Evolutionary conservation across 35 echinoderm and acorn worm genomes (phyloP).

Genomic region (Apostichopus californicus): DNA sequence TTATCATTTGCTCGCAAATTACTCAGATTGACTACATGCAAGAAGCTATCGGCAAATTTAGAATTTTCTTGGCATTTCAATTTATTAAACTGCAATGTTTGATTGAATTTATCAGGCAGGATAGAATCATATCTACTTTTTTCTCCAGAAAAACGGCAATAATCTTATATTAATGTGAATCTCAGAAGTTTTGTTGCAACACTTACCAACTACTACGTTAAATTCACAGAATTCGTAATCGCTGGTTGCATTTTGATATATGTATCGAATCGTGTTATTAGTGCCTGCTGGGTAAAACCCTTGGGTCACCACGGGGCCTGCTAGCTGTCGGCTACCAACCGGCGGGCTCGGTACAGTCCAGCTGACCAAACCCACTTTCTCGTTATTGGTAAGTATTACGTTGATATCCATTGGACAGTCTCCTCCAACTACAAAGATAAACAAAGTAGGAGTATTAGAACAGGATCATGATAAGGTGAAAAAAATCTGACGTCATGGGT

Average conservation of each 20-base stretch:
- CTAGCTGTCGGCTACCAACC: not conserved
- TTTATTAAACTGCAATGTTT: too few species aligned
- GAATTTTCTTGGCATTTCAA: too few species aligned
- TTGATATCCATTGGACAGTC: constrained; percentile 26
- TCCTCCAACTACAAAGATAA: not conserved
- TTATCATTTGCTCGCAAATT: too few species aligned
- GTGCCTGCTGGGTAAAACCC: constrained; percentile 24
- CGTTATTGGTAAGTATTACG: not conserved
- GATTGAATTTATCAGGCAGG: too few species aligned
- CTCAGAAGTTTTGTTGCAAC: not conserved
- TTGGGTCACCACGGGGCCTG: not conserved
- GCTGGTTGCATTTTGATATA: not conserved
- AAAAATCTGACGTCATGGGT: not conserved
- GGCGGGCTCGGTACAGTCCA: constrained; percentile 1
- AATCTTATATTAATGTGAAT: too few species aligned
- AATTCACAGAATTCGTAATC: constrained; percentile 9
- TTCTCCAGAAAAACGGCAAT: too few species aligned
- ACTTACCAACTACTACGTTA: constrained; percentile 27
- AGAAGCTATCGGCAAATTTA: too few species aligned
- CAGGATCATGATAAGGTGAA: too few species aligned
- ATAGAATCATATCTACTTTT: too few species aligned
- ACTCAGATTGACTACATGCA: too few species aligned
- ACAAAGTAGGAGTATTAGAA: not conserved
- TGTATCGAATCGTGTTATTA: constrained; percentile 32
- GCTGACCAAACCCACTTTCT: constrained; percentile 6